Evolutionary conservation across 2,113 vertebrate species (phyloP).

Genomic region (Solea senegalensis): DNA sequence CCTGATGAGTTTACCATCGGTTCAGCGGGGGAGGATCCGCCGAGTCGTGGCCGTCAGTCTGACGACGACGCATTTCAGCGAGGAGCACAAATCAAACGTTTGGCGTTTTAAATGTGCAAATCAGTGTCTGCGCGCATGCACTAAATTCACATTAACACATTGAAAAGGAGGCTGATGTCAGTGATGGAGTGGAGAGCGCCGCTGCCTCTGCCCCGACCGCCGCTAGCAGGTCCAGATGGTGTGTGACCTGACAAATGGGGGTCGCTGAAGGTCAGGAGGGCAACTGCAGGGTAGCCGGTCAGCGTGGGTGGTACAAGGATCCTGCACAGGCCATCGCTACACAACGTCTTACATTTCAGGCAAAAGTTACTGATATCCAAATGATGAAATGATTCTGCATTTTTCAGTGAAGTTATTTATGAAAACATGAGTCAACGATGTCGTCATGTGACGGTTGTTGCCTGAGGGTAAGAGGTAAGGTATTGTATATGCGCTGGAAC

Average conservation of each 20-base stretch:
- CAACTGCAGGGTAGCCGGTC: constrained; percentile 38
- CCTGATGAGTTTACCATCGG: constrained; percentile 5
- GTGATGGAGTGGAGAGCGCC: constrained; percentile 44
- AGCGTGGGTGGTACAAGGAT: constrained; percentile 53
- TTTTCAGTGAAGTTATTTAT: too few relatives aligned
- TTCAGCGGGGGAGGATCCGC: not conserved
- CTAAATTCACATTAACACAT: not conserved
- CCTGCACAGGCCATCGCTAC: not conserved
- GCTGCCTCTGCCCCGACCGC: not conserved
- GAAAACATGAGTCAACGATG: too few relatives aligned
- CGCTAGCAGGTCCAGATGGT: constrained; percentile 50
- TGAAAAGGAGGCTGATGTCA: constrained; percentile 17
- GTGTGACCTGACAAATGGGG: constrained; percentile 68
- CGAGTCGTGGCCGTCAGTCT: too few relatives aligned
- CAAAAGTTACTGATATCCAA: too few relatives aligned
- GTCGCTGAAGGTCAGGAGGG: constrained; percentile 58
- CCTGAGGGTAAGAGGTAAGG: too few relatives aligned
- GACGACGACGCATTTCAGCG: too few relatives aligned
- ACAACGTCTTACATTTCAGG: too few relatives aligned
- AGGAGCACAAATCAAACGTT: too few relatives aligned
- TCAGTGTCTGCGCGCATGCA: not conserved
- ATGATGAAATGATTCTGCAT: too few relatives aligned
- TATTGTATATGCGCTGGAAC: too few relatives aligned
- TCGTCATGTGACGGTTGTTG: too few relatives aligned
- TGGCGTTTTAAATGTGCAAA: too few relatives aligned